Percentiles rank a stretch among this genome's conserved stretches.
Evolutionary conservation across 2,797 vertebrate genomes (phyloP).

Genomic region (Bryconaethiops microstoma): DNA sequence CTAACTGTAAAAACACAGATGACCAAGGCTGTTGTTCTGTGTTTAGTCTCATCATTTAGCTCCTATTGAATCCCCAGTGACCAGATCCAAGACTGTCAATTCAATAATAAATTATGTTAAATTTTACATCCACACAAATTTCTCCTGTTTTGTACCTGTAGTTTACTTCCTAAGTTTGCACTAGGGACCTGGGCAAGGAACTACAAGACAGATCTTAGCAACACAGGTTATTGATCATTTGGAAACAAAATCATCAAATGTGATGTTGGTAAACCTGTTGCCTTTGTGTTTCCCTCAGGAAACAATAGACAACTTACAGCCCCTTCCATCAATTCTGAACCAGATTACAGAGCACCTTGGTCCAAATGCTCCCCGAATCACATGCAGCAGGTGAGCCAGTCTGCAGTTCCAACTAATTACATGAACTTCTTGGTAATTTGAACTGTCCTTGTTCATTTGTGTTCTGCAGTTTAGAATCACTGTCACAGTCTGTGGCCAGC

Average conservation of each 20-base stretch:
- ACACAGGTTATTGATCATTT: no score
- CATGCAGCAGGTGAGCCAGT: conserved; percentile 66
- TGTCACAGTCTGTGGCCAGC: background rate
- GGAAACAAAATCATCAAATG: background rate
- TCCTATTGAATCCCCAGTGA: no score
- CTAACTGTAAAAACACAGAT: background rate
- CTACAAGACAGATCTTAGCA: no score
- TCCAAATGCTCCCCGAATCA: conserved; percentile 69
- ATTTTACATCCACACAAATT: no score
- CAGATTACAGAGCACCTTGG: conserved; percentile 82
- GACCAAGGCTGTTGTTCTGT: background rate
- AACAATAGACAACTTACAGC: conserved; percentile 84
- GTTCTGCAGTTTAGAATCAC: no score
- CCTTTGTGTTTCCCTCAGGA: conserved; percentile 65
- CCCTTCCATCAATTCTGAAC: conserved; percentile 88
- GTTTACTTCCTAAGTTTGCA: no score
- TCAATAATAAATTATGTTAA: no score
- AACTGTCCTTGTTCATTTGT: background rate
- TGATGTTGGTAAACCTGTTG: background rate
- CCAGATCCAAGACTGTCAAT: no score
- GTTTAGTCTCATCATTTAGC: background rate
- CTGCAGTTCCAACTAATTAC: background rate
- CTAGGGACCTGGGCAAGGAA: no score
- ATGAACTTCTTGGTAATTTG: no score
- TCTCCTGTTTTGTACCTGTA: no score